A percentile compares a stretch with the other conserved stretches of the same genome.
Evolutionary conservation across 2,888 invertebrate species (phyloP).

Genomic region (Caradrina clavipalpis): DNA sequence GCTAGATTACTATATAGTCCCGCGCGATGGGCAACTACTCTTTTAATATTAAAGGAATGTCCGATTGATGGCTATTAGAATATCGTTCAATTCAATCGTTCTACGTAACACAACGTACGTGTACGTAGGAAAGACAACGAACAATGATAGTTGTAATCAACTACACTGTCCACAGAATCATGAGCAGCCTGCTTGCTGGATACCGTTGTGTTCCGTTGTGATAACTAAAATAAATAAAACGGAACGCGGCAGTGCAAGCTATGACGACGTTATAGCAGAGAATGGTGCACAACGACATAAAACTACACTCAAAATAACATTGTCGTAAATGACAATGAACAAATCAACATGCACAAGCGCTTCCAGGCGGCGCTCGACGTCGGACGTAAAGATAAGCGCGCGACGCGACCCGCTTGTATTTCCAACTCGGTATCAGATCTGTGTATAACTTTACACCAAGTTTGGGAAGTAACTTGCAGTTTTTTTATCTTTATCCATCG

Average conservation of each 20-base stretch:
- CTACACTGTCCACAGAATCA: neutral
- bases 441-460: slow-evolving; percentile 27
- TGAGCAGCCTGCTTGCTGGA: neutral
- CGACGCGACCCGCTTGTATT: slow-evolving; percentile 34
- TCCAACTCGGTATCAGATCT: slow-evolving; percentile 41
- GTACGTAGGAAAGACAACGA: no score
- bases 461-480: slow-evolving; percentile 43
- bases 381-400: slow-evolving; percentile 32
- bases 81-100: neutral
- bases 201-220: neutral
- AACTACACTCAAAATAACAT: slow-evolving; percentile 26
- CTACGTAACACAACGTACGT: neutral
- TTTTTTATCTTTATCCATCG: slow-evolving; percentile 45
- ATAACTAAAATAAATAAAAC: slow-evolving; percentile 12
- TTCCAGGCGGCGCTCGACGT: neutral
- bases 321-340: slow-evolving; percentile 33
- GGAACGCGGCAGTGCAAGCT: neutral
- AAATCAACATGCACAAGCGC: slow-evolving; percentile 24
- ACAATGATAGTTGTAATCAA: neutral
- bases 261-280: neutral
- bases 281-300: slow-evolving; percentile 10
- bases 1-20: slow-evolving; percentile 38
- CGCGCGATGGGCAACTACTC: slow-evolving; percentile 29
- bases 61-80: slow-evolving; percentile 12
- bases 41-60: slow-evolving; percentile 43